Base-by-base conservation (phyloP, 2,113 vertebrate species). In the Pampusana beccarii region DNA sequence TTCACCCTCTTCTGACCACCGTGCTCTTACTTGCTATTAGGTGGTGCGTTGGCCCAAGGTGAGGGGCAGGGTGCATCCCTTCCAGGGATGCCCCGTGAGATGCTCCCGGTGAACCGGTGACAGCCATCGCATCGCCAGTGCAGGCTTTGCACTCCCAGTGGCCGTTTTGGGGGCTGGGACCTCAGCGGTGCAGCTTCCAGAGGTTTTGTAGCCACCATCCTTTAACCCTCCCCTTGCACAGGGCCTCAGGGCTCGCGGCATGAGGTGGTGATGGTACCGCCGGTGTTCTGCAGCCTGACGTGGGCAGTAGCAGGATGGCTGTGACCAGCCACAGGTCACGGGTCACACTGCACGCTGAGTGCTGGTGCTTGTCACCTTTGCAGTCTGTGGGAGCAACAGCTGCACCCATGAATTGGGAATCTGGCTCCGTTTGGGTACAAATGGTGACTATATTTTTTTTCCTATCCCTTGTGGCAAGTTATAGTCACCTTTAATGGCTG, bases 231-330 rank as follows among this genome's bases (percentile, higher is more conserved):
- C 58, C 25, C 19, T 60, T 77, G 48, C 44, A 69, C 62, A 38
- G 62, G 23, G 19, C 46, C 67, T 69, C 5, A 0, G 60, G 6
- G 36, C 26, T 10, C 18, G 4, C 7, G 3, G 9, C 19, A 16
- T 11, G 25, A 86, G 48, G 21, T 61, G 58, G 20, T 83, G 64
- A 17, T 10, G 11, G 46, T 46, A 19, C 42, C 57, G 46, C 6
- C 16, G 50, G 16, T 15, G 42, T 78, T 62, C 74, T 74, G 18
- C 40, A 78, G 69, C 44, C 11, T 1, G 9, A 34, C 51, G 78
- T 2, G 4, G 40, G 17, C 54, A 78, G 54, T 28, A 2, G 1
- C 1, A 2, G 38, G 6, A 42, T 1, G 1, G 29, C 20, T 48
- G 12, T 80, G 65, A 42, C 57, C 72, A 73, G 29, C 46, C 77